Conservation (phyloP, 2,113 vertebrate genomes). For the Notiomystis cincta region DNA sequence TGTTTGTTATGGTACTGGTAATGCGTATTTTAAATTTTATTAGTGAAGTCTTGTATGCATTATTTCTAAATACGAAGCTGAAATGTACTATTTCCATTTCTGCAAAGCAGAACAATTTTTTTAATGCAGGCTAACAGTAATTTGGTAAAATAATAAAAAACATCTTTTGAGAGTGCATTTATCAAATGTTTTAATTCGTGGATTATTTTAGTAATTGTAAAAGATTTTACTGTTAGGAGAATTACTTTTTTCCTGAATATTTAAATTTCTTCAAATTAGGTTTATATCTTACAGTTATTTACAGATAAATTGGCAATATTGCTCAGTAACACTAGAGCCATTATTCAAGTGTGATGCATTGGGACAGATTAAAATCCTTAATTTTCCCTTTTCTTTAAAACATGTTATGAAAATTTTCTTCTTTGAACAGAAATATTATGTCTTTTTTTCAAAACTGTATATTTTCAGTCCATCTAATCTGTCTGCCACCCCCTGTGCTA, state of each 20-base stretch:
- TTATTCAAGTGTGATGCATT: not conserved
- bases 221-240: not conserved
- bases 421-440: not conserved
- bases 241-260: too few species aligned
- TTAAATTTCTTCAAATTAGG: not conserved
- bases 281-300: not conserved
- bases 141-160: not conserved
- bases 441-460: not conserved
- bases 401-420: not conserved
- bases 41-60: not conserved
- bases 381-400: not conserved
- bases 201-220: not conserved
- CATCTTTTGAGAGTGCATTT: not conserved
- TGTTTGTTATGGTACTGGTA: not conserved
- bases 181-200: not conserved
- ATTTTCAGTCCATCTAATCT: not conserved
- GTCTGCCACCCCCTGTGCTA: not conserved
- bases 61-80: not conserved
- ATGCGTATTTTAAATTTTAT: slow-evolving; percentile 38
- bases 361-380: not conserved
- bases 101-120: not conserved
- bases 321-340: not conserved
- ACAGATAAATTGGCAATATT: not conserved
- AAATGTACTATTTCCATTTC: not conserved
- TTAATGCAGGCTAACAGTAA: not conserved